Base-by-base conservation (phyloP, 2,113 vertebrate species). In the Holacanthus passer region DNA sequence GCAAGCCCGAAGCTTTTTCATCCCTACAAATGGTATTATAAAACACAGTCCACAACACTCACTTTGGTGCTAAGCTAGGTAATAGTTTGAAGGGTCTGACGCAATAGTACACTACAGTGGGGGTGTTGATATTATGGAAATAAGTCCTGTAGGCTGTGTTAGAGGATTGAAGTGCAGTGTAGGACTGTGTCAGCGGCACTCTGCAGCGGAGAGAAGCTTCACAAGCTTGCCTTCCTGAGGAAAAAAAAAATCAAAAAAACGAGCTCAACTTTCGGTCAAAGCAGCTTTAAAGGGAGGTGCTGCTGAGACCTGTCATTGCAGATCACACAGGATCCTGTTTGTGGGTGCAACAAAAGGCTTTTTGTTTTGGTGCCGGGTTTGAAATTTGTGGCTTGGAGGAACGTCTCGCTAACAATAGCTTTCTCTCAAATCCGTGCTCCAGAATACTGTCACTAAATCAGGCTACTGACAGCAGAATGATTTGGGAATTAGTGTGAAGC, bases 101-200 rank as follows among this genome's bases (percentile, higher is more conserved):
- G 75, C 81, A 90, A 83, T 60, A 66, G 77, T 35, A 16, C 75
- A 77, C 53, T 77, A 75, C 65, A 82, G 87, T 89, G 92, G 86
- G 82, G 85, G 88, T 85, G 91, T 92, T 84, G 65, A 62, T 88
- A 78, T 91, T 86, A 90, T 92, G 89, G 88, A 88, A 87, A 89
- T 90, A 20, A 81, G 59, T 64, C 67, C 68, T 79, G 90, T 88
- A 89, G 89, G 89, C 89, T 90, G 88, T 82, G 70, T 87, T 85
- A 82, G 67, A 87, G 90, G 73, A 87, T 79, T 92, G 79, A 84
- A 93, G 86, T 68, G 82, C 79, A 82, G 89, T 85, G 90, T 82
- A 78, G 92, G 89, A 92, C 92, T 90, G 87, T 87, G 69, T 88
- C 86, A 87, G 82, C 68, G 83, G 63, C 73, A 68, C 73, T 37